A percentile compares a stretch with the other conserved stretches of the same genome.
These are phyloP conservation scores for Columba janthina DNA, from an alignment of 2,113 vertebrate genomes.

Conservation along the genomic window DNA sequence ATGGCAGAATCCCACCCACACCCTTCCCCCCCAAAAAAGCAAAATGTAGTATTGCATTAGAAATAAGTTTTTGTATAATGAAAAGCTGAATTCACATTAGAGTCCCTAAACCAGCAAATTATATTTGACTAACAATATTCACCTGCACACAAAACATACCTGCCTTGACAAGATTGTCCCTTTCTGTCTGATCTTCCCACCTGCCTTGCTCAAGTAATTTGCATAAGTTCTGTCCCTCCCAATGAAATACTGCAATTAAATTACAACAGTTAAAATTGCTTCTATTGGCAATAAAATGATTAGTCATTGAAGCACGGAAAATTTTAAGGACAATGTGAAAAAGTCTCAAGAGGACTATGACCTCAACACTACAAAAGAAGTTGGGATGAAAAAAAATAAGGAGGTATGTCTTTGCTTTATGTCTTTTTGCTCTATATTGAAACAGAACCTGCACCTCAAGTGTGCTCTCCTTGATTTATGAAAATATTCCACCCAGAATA, in stretches of 20 bases:
- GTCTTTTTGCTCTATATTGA: rapidly evolving
- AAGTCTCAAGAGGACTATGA: background rate
- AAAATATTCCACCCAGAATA: background rate
- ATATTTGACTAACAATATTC: background rate
- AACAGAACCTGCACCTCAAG: background rate
- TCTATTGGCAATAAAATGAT: constrained; percentile 30
- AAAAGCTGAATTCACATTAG: background rate
- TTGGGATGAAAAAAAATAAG: background rate
- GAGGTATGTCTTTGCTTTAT: background rate
- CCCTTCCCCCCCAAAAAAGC: background rate
- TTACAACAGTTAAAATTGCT: constrained; percentile 50
- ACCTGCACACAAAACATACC: background rate
- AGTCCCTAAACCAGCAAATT: background rate
- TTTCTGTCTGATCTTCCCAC: background rate
- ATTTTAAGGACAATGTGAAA: background rate
- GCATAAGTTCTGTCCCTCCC: constrained; percentile 22
- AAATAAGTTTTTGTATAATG: background rate
- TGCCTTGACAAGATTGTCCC: constrained; percentile 7
- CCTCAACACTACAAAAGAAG: background rate
- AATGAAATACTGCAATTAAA: constrained; percentile 16
- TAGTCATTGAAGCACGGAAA: background rate
- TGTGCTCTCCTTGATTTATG: background rate
- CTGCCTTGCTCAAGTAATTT: constrained; percentile 31
- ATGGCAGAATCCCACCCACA: background rate
- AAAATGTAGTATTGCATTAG: background rate